These are phyloP conservation scores for Atta cephalotes DNA, from an alignment of 1,140 invertebrate species.

Conservation along the genomic window DNA sequence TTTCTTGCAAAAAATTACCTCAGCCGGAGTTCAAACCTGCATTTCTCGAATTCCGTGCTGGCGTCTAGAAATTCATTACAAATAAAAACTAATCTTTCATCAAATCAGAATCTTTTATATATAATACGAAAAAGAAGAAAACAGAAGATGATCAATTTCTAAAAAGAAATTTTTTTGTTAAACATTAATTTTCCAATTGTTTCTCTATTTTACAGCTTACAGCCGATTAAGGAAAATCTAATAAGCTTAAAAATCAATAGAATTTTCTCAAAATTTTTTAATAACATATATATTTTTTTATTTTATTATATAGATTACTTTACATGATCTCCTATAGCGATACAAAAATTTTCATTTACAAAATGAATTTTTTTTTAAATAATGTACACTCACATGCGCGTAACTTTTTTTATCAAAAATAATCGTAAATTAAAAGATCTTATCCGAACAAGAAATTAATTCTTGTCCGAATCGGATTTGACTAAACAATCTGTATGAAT, in stretches of 20 bases:
- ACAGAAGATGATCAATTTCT: background rate
- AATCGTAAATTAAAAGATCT: background rate
- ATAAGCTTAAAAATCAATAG: background rate
- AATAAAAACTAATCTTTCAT: no score
- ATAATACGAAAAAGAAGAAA: background rate
- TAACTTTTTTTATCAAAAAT: background rate
- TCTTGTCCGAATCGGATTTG: background rate
- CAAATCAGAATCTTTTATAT: no score
- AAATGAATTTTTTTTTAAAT: background rate
- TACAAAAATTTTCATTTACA: background rate
- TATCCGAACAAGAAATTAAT: background rate
- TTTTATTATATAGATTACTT: background rate
- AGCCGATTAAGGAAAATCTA: no score
- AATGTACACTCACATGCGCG: background rate
- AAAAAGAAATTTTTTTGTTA: background rate
- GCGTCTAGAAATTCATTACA: no score
- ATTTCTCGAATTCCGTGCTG: no score
- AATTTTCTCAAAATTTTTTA: background rate
- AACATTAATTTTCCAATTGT: conserved; percentile 22
- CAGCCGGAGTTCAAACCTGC: no score
- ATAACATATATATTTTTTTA: background rate
- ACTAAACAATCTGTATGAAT: background rate
- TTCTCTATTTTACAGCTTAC: background rate
- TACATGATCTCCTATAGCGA: background rate
- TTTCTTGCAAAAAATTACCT: no score